Conservation (phyloP, 1,140 invertebrate genomes). For the Odontomachus brunneus region DNA sequence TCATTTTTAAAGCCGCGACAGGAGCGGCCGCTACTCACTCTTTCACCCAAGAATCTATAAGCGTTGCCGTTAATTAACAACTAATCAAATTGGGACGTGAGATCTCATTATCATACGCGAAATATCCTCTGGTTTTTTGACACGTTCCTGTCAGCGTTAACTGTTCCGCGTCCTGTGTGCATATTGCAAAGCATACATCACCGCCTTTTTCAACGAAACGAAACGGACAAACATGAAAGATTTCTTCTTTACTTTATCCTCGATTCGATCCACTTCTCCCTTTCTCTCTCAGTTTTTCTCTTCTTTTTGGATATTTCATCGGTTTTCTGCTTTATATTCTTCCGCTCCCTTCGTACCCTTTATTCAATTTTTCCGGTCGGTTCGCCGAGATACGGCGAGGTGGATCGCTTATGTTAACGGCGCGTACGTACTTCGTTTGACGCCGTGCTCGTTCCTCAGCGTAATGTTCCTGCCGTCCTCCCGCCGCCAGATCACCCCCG, state of each 20-base stretch:
- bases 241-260: not conserved
- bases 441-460: conserved; percentile 88
- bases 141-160: conserved; percentile 8
- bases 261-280: not conserved
- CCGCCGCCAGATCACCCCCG: conserved; percentile 90
- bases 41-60: conserved; percentile 4
- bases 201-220: not conserved
- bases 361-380: not conserved
- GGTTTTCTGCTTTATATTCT: not conserved
- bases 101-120: conserved; percentile 22
- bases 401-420: not conserved
- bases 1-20: conserved; percentile 20
- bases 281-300: not conserved
- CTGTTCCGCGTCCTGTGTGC: not conserved
- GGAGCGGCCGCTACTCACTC: not conserved
- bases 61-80: conserved; percentile 25
- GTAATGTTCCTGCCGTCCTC: conserved; percentile 91
- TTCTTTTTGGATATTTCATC: not conserved
- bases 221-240: not conserved
- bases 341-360: not conserved
- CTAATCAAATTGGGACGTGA: conserved; percentile 5
- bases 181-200: not conserved
- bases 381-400: not conserved
- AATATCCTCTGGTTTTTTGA: not conserved
- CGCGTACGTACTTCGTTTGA: conserved; percentile 87